Conservation (phyloP, 1,140 invertebrate genomes). For the Apis laboriosa region DNA sequence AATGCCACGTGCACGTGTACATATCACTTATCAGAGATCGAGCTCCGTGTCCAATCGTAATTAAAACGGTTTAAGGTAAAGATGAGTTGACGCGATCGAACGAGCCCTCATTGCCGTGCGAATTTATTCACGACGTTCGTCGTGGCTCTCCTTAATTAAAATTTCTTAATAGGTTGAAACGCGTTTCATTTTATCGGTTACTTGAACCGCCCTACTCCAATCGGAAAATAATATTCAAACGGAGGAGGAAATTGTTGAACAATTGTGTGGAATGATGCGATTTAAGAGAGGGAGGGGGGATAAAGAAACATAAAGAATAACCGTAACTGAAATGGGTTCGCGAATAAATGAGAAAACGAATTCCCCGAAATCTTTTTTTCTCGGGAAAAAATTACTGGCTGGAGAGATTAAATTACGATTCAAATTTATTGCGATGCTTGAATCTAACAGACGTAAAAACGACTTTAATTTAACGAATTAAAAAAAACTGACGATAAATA, state of each 20-base stretch:
- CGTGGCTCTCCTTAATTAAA: conserved; percentile 18
- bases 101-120: too few relatives aligned
- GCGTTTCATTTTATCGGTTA: neutral
- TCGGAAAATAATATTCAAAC: neutral
- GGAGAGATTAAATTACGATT: too few relatives aligned
- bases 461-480: too few relatives aligned
- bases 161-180: neutral
- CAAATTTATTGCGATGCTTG: too few relatives aligned
- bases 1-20: neutral
- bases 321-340: too few relatives aligned
- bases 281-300: too few relatives aligned
- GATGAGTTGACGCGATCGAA: conserved; percentile 1
- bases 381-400: too few relatives aligned
- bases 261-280: neutral
- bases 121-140: neutral
- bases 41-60: neutral
- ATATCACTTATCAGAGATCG: neutral
- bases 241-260: neutral
- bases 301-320: neutral
- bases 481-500: too few relatives aligned
- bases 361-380: too few relatives aligned
- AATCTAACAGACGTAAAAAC: too few relatives aligned
- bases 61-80: conserved; percentile 43
- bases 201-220: neutral
- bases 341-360: too few relatives aligned